These are phyloP conservation scores for Mobula birostris DNA, from an alignment of 2,113 vertebrate species.

Conservation along the genomic window DNA sequence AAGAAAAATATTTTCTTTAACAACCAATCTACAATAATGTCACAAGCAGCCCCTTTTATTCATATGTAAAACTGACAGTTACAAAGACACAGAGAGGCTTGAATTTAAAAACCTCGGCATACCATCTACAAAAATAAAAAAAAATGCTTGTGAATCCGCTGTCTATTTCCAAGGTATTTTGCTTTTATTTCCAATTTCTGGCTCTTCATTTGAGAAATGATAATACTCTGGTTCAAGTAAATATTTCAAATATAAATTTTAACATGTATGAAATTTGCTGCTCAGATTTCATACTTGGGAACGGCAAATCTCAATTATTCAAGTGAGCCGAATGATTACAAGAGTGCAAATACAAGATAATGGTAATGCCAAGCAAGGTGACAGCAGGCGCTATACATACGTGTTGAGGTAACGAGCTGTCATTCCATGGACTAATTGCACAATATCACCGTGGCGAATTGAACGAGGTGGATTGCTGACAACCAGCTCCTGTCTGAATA, in stretches of 20 bases:
- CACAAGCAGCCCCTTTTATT: neutral
- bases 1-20: neutral
- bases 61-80: neutral
- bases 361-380: neutral
- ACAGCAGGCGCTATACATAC: constrained; percentile 54
- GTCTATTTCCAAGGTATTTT: neutral
- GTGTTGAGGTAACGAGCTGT: constrained; percentile 89
- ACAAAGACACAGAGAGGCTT: neutral
- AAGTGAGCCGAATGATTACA: neutral
- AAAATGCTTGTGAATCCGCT: neutral
- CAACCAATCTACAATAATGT: neutral
- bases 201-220: neutral
- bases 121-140: neutral
- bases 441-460: constrained; percentile 74
- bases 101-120: neutral
- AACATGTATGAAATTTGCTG: neutral
- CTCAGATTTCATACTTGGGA: neutral
- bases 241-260: neutral
- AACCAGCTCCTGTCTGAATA: constrained; percentile 74
- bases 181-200: neutral
- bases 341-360: neutral
- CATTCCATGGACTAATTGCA: constrained; percentile 91
- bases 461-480: constrained; percentile 72
- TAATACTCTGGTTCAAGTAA: neutral
- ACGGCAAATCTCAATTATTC: neutral